phyloP scores from a whole-genome alignment of 2,888 invertebrate species.

The Drosophila heteroneura region DNA sequence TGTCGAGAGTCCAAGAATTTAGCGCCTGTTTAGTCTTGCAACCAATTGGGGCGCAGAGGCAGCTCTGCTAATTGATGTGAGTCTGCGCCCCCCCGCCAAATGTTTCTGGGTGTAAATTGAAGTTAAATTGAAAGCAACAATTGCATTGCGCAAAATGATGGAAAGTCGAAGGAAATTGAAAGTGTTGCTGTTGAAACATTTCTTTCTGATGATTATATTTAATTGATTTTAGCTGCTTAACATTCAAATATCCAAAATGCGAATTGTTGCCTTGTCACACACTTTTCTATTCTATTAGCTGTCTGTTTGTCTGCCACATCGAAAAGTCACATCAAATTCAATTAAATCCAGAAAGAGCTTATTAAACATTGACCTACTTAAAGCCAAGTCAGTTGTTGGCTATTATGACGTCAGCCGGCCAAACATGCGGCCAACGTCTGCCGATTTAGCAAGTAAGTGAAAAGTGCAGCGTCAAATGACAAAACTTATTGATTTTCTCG shows the following conservation, averaged over 20 bases:
- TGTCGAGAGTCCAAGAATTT: slow-evolving; percentile 37
- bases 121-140: slow-evolving; percentile 72
- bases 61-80: slow-evolving; percentile 67
- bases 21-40: slow-evolving; percentile 60
- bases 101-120: slow-evolving; percentile 65
- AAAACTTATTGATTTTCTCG: slow-evolving; percentile 66
- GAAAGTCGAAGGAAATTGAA: slow-evolving; percentile 30
- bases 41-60: neutral
- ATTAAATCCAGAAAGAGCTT: slow-evolving; percentile 60
- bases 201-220: slow-evolving; percentile 12
- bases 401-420: slow-evolving; percentile 64
- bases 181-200: slow-evolving; percentile 38
- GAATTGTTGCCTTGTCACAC: slow-evolving; percentile 16
- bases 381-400: slow-evolving; percentile 49
- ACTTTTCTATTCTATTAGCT: slow-evolving; percentile 7
- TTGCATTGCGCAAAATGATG: slow-evolving; percentile 60
- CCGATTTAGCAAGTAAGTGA: slow-evolving; percentile 39
- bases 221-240: slow-evolving; percentile 11
- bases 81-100: slow-evolving; percentile 35
- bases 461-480: slow-evolving; percentile 61
- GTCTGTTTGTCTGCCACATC: slow-evolving; percentile 15
- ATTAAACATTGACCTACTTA: slow-evolving; percentile 71
- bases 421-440: slow-evolving; percentile 24
- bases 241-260: neutral
- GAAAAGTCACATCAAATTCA: slow-evolving; percentile 59